These are phyloP conservation scores for Anas flavirostris DNA, from an alignment of 2,797 vertebrate species.

Conservation along the genomic window DNA sequence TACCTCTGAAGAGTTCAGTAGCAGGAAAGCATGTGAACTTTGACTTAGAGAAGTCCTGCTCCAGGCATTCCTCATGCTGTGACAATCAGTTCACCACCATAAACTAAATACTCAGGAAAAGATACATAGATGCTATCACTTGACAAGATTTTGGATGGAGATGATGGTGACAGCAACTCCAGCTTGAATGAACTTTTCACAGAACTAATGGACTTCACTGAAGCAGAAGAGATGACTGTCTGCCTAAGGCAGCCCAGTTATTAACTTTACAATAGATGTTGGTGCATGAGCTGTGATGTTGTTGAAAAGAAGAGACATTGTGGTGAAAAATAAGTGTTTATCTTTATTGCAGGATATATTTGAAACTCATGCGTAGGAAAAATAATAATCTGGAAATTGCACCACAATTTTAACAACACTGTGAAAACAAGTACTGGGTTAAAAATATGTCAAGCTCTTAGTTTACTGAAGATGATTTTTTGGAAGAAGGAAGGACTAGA, in stretches of 20 bases:
- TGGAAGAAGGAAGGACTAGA: neutral
- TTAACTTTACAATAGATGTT: neutral
- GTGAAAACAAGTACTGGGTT: neutral
- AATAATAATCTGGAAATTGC: constrained; percentile 13
- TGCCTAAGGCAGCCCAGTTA: neutral
- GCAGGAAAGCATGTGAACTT: neutral
- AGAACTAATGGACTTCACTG: neutral
- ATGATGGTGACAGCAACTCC: neutral
- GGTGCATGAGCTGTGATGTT: neutral
- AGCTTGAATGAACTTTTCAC: neutral
- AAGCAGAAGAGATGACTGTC: neutral
- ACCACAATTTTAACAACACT: neutral
- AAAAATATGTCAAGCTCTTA: neutral
- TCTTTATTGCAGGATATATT: neutral
- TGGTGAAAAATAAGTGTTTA: constrained; percentile 23
- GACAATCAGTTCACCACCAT: neutral
- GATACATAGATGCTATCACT: neutral
- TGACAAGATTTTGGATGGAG: neutral
- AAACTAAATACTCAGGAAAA: neutral
- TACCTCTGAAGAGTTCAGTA: neutral
- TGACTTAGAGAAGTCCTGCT: neutral
- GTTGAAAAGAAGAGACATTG: neutral
- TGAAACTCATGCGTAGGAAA: neutral
- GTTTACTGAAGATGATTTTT: neutral
- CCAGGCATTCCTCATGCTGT: neutral